Conservation (phyloP, 1,140 invertebrate genomes). For the Latrodectus geometricus region DNA sequence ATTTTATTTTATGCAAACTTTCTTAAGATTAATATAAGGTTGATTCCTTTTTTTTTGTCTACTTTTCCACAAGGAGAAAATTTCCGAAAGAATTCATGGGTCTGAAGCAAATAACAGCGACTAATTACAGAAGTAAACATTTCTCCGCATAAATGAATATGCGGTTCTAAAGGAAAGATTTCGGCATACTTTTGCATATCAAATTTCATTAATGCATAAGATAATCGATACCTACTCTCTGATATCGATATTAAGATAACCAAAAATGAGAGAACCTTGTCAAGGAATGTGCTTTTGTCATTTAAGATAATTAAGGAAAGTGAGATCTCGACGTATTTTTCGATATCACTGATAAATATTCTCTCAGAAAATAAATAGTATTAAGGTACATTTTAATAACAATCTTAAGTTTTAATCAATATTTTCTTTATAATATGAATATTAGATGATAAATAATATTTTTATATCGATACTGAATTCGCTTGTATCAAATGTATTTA, state of each 20-base stretch:
- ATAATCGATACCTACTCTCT: not conserved
- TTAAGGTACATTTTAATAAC: too few species aligned
- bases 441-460: too few species aligned
- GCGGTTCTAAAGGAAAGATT: not conserved
- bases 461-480: too few species aligned
- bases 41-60: too few species aligned
- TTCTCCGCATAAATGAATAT: not conserved
- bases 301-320: not conserved
- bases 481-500: too few species aligned
- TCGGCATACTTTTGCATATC: not conserved
- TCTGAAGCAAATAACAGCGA: not conserved
- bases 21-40: too few species aligned
- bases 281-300: not conserved
- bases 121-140: slow-evolving; percentile 2
- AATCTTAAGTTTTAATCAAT: too few species aligned
- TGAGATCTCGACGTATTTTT: not conserved
- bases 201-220: not conserved
- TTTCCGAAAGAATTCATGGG: not conserved
- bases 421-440: too few species aligned
- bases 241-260: not conserved
- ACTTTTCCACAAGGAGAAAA: not conserved
- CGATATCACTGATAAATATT: not conserved
- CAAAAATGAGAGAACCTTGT: not conserved
- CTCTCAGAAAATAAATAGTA: not conserved
- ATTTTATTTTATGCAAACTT: too few species aligned